Conservation (phyloP, 2,113 vertebrate genomes). For the Turnix velox region DNA sequence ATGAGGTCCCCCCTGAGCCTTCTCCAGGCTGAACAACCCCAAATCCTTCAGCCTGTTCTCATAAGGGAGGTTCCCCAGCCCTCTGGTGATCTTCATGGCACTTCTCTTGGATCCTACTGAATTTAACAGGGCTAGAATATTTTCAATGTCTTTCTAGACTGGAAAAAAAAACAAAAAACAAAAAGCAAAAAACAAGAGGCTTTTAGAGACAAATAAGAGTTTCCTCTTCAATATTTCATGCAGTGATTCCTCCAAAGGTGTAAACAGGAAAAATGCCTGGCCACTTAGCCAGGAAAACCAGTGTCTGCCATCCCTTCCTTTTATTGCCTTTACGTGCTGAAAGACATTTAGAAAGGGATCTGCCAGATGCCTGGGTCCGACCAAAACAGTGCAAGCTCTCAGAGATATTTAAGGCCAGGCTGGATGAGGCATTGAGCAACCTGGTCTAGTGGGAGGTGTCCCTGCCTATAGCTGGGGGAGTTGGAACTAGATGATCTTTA, state of each 20-base stretch:
- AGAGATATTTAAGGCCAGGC: no score
- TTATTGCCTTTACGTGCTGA: not conserved
- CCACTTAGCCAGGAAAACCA: constrained; percentile 27
- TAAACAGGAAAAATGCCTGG: constrained; percentile 34
- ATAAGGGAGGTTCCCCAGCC: no score
- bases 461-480: no score
- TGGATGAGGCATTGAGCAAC: no score
- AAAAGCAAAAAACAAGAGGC: no score
- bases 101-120: not conserved
- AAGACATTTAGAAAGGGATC: not conserved
- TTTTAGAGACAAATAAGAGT: constrained; percentile 19
- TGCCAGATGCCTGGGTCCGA: not conserved
- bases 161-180: no score
- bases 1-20: no score
- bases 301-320: not conserved
- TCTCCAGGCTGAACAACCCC: no score
- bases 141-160: not conserved
- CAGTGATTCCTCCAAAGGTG: constrained; percentile 36
- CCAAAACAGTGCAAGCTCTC: not conserved
- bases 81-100: no score
- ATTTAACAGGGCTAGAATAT: not conserved
- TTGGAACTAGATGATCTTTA: no score
- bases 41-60: no score
- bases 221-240: constrained; percentile 55
- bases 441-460: no score